A percentile compares a stretch with the other conserved stretches of the same genome.
These are phyloP conservation scores for Tetraodon nigroviridis DNA, from an alignment of 2,113 vertebrate species.

Conservation along the genomic window DNA sequence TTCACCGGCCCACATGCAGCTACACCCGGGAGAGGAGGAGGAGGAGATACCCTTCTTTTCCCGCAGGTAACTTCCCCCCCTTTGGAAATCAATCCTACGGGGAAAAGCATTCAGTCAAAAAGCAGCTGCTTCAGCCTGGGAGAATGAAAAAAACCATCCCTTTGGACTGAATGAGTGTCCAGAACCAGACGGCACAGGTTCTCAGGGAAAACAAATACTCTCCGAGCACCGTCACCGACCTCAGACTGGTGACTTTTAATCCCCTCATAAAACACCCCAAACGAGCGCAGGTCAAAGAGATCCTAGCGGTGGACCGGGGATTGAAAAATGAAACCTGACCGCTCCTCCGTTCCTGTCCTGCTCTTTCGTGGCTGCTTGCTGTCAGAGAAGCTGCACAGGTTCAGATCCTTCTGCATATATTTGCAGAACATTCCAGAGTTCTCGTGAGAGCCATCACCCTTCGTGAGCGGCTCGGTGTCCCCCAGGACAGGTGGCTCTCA, in stretches of 20 bases:
- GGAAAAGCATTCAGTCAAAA: constrained; percentile 27
- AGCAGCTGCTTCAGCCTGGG: constrained; percentile 11
- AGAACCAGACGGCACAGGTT: not conserved
- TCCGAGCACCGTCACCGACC: constrained; percentile 3
- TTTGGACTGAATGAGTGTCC: constrained; percentile 20
- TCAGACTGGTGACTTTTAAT: not conserved
- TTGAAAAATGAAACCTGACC: too few relatives aligned
- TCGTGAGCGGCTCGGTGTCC: not conserved
- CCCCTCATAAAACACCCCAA: too few relatives aligned
- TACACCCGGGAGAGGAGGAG: constrained; percentile 6
- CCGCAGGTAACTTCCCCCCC: constrained; percentile 7
- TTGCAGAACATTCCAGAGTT: constrained; percentile 7
- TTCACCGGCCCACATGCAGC: constrained; percentile 16
- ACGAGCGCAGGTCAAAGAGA: too few relatives aligned
- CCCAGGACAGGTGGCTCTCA: constrained; percentile 23
- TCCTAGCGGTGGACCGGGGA: too few relatives aligned
- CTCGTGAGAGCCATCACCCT: constrained; percentile 1
- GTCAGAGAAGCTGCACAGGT: not conserved
- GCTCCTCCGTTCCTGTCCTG: too few relatives aligned
- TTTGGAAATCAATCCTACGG: constrained; percentile 10
- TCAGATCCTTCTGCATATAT: too few relatives aligned
- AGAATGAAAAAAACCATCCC: constrained; percentile 25
- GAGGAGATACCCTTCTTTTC: constrained; percentile 11
- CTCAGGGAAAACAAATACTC: not conserved
- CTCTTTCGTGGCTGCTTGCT: not conserved